Base-by-base conservation (phyloP, 1,140 invertebrate genomes). In the Caligus rogercresseyi region DNA sequence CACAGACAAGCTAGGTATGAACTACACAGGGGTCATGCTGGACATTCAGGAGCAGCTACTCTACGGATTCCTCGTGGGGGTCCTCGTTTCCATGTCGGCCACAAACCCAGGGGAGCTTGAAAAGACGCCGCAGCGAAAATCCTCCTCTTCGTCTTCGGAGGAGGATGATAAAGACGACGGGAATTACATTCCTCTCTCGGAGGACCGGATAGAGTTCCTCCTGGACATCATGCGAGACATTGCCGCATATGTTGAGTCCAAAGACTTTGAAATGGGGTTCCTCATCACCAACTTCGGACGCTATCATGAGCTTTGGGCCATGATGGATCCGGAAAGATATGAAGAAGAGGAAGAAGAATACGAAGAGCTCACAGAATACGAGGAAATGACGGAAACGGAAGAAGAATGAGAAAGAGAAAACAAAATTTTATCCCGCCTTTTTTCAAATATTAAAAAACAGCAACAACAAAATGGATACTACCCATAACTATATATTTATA, bases 141-240 rank as follows among this genome's bases (percentile, higher is more conserved):
- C 15, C n/a, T n/a, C 15, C 15, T 19, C 52, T 13, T 16, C 43
- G 20, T 26, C 31, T 15, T 19, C 16, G 1, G 23, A 52, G 3
- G 18, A 54, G 15, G 13, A 52, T n/a, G 18, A 54, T 13, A 21
- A 61, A 11, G 25, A 16, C 3, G 56, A 24, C 14, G 4, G 4
- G 23, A 16, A 51, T 13, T 63, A 23, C 31, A 15, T 59, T 14
- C 51, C 51, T 16, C 61, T 63, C 1, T 25, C 52, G 4, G 20
- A 56, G 43, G 61, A 54, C 14, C 1, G 61, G 2, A 55, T 63
- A 16, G 25, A 25, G 18, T 63, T 58, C 23, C 23, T 63, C 4
- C 16, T 63, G n/a, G 61, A 63, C 19, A 16, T 63, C 2, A 63
- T 63, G 61, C 55, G 25, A 56, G 61, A 63, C 23, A 55, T 63